Base-by-base conservation (phyloP, 2,797 vertebrate species). In the Nyctalus aviator region DNA sequence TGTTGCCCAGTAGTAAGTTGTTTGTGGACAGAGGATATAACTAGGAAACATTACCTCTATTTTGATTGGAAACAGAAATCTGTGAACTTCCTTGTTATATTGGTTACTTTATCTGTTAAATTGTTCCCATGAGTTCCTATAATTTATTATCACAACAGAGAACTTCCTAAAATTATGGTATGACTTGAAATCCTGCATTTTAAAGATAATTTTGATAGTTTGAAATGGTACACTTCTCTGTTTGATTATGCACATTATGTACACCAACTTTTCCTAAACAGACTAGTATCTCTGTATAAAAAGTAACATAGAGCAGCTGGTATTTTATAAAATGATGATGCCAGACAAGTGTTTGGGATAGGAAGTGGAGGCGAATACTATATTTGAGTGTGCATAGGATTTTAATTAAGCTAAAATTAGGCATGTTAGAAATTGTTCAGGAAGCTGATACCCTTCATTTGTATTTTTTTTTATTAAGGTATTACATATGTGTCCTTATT, bases 351-450 rank as follows among this genome's bases (percentile, higher is more conserved):
- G 72, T 69, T 92, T 91, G 44, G 84, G 89, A 68, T 95, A 95
- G 97, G 96, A 97, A 97, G 94, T 96, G 93, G 94, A 94, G 94
- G 94, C 62, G 46, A 95, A 84, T 57, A 92, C 94, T 96, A 91
- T 96, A 96, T 95, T 96, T 93, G 87, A 93, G 92, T 94, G 84
- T 96, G 91, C 89, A 82, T 91, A 32, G 69, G 86, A 84, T 95
- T 95, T 94, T 97, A 96, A 96, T 95, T 94, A 95, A 92, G 90
- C 96, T 96, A 96, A 96, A 97, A 96, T 96, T 96, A 96, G 94
- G 93, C 97, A 84, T 1, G 64, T 79, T 94, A 97, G 94, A 96
- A 91, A 84, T 78, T 84, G 89, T 91, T 77, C 87, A 91, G 93
- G 86, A 96, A 94, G 94, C 87, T 48, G 75, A 81, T 96, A 89